These are phyloP conservation scores for Meandrusa payeni DNA, from an alignment of 2,888 invertebrate species.

Conservation along the genomic window DNA sequence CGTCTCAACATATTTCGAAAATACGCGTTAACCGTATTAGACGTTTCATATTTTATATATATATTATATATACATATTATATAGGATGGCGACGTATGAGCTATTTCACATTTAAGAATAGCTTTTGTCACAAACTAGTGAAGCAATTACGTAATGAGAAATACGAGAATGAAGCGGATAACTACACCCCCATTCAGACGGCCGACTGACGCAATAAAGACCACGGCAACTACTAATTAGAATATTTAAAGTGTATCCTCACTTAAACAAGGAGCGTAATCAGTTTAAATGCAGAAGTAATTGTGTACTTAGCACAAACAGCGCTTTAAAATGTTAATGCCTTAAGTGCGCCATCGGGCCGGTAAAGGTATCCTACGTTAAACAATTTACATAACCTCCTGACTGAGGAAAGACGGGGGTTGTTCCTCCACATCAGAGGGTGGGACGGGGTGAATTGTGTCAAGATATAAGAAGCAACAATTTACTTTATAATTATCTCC, in stretches of 20 bases:
- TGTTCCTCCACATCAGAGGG: constrained; percentile 5
- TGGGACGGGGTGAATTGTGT: constrained; percentile 19
- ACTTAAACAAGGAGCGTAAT: constrained; percentile 47
- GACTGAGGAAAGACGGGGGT: constrained; percentile 31
- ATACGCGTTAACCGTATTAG: too few relatives aligned
- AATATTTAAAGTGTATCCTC: constrained; percentile 49
- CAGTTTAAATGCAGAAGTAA: constrained; percentile 67
- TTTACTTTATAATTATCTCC: constrained; percentile 32
- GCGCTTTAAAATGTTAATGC: constrained; percentile 69
- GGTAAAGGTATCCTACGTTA: constrained; percentile 58
- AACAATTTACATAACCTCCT: constrained; percentile 69
- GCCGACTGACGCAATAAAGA: constrained; percentile 24
- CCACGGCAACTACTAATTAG: constrained; percentile 46
- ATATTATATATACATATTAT: too few relatives aligned
- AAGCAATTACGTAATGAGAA: too few relatives aligned
- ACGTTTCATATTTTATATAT: too few relatives aligned
- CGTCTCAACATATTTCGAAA: too few relatives aligned
- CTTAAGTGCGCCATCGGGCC: constrained; percentile 61
- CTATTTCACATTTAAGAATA: too few relatives aligned
- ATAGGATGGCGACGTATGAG: too few relatives aligned
- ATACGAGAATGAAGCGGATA: constrained; percentile 20
- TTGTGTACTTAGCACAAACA: constrained; percentile 69
- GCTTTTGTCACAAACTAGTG: too few relatives aligned
- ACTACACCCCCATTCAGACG: constrained; percentile 15
- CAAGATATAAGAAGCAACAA: constrained; percentile 31